Evolutionary conservation across 2,888 invertebrate species (phyloP), one percentile per base, ranked within the genome.

Genomic region (Habrosyne pyritoides): DNA sequence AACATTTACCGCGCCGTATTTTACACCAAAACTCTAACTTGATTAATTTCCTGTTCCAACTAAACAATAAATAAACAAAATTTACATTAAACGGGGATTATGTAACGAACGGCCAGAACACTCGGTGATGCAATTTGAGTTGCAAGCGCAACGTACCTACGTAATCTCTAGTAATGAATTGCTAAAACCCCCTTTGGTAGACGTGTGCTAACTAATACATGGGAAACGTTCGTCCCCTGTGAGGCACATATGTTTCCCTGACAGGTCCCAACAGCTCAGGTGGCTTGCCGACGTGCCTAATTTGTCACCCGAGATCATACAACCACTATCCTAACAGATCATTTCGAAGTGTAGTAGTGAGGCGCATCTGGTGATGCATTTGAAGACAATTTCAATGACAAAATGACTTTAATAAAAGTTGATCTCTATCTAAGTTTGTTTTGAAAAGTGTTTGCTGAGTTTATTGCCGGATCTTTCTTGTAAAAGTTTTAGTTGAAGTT

Each of bases 251-350:
- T 78, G 81, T 79, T 65, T 70, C 61, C 57, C 64, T 54, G 71
- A 69, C 75, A 75, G 65, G 64, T 67, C 67, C 66, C 59, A 47
- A 51, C 63, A 71, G 67, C 83, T 81, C 86, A 87, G 85, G 86
- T 87, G 84, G 58, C 56, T 53, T 42, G 42, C 42, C 42, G 57
- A 64, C 64, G 67, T 54, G 67, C 61, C 77, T 83, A 80, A 88
- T 88, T 83, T 82, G 83, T 86, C 84, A 85, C 72, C 67, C 62
- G 74, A 77, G 77, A 79, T 79, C 71, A 72, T 69, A 26, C 2
- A 50, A 50, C 21, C 50, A 30, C 50, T 28, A 28, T 18, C 21
- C 14, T n/a, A 49, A 18, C 12, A 22, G 47, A 21, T 47, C 22
- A 47, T 42, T 42, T 42, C 8, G 42, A 42, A 42, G 8, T 42